phyloP scores from a whole-genome alignment of 1,140 invertebrate genomes.

The Adelges cooleyi region DNA sequence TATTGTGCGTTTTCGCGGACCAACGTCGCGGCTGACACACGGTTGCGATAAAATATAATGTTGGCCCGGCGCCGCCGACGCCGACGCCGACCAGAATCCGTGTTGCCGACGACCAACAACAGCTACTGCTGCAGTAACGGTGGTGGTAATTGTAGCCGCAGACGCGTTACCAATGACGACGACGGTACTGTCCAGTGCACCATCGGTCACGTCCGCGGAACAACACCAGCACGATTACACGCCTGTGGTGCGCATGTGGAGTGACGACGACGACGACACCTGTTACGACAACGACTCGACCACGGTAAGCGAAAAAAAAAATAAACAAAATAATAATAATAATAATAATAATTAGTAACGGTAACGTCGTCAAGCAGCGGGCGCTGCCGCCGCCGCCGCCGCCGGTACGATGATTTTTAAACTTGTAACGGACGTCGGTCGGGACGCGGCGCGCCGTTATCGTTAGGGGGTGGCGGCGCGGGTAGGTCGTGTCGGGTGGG shows the following conservation, averaged over 20 bases:
- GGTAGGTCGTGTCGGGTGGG: too few species aligned
- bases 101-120: neutral
- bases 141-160: neutral
- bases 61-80: slow-evolving; percentile 24
- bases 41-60: slow-evolving; percentile 1
- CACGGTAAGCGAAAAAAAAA: neutral
- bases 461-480: too few species aligned
- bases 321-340: too few species aligned
- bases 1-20: too few species aligned
- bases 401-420: too few species aligned
- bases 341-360: too few species aligned
- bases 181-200: neutral
- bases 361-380: too few species aligned
- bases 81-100: neutral
- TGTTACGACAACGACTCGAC: neutral
- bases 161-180: too few species aligned
- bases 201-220: neutral
- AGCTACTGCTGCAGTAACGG: neutral
- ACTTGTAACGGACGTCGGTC: too few species aligned
- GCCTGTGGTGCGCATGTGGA: slow-evolving; percentile 18
- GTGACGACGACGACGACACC: slow-evolving; percentile 17
- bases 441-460: too few species aligned
- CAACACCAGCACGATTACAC: slow-evolving; percentile 12
- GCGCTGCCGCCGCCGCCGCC: too few species aligned
- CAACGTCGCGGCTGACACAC: too few species aligned